Base-by-base conservation (phyloP, 37 sponge, comb jelly and placozoan species). In the Chondrilla cf. caribensis region DNA sequence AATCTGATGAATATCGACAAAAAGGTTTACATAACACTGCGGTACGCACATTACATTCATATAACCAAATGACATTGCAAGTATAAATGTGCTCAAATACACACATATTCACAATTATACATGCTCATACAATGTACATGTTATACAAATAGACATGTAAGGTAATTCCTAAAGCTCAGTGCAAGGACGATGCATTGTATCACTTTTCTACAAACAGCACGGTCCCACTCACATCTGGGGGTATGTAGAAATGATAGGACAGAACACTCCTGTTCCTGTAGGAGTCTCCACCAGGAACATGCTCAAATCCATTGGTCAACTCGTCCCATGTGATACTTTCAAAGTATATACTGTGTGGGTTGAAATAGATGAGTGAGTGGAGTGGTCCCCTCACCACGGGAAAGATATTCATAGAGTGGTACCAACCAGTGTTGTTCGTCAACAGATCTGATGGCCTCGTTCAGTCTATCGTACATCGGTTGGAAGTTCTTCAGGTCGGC, bases 241-340 rank as follows among this genome's bases (percentile, higher is more conserved):
- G 91, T 2, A 81, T 77, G 59, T 96, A 96, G 81, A 90, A 92
- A 72, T 96, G 96, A 43, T 84, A 96, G 47, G 91, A 88, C 4
- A 96, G 58, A 1, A 92, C 93, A 84, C 96, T 96, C 31, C 93
- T 89, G 84, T 96, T 89, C 26, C 70, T 51, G 58, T 90, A 92
- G 8, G 72, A 86, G 3, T 36, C 24, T 9, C 96, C 96, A 38
- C 93, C 93, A 43, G 96, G 96, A 4, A 92, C 90, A 29, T 71
- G 51, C 33, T 90, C 89, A 84, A 96, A 92, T 38, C 96, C 96
- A 38, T 84, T 89, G 6, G 82, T 84, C 44, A 79, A 29, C 47
- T 90, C 87, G 51, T 86, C 95, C 91, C 91, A 90, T 9, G 95
- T 94, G 24, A 94, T 86, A 64, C 86, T 70, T 84, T 90, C 91